phyloP scores from a whole-genome alignment of 92 coral and sea anemone species.

The Bergia sp. region DNA sequence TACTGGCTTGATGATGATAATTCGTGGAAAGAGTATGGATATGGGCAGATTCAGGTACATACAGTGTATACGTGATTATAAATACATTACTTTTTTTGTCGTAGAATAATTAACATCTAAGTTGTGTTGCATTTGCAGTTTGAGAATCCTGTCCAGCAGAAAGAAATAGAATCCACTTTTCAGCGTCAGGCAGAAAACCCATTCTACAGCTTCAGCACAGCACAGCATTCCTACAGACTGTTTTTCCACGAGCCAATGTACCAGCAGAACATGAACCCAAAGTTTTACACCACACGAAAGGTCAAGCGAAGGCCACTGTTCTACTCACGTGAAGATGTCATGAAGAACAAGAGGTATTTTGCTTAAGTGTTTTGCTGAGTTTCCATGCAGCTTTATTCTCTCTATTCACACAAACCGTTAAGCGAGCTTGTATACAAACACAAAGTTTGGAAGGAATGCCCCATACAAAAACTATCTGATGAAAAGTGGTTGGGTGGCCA shows the following conservation, averaged over 20 bases:
- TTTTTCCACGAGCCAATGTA: slow-evolving; percentile 51
- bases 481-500: too few relatives aligned
- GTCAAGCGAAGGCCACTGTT: slow-evolving; percentile 73
- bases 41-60: slow-evolving; percentile 26
- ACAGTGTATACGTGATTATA: too few relatives aligned
- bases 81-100: too few relatives aligned
- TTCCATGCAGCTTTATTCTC: not conserved
- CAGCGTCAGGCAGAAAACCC: slow-evolving; percentile 34
- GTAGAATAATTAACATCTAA: too few relatives aligned
- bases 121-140: not conserved
- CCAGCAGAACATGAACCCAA: slow-evolving; percentile 64
- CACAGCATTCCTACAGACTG: slow-evolving; percentile 48
- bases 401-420: not conserved
- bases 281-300: slow-evolving; percentile 34
- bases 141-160: slow-evolving; percentile 17
- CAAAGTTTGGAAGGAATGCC: too few relatives aligned
- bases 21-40: slow-evolving; percentile 67
- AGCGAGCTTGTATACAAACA: not conserved
- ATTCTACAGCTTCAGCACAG: slow-evolving; percentile 39
- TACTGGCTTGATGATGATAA: slow-evolving; percentile 60
- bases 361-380: not conserved
- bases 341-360: slow-evolving; percentile 47
- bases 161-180: slow-evolving; percentile 53
- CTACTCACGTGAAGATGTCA: slow-evolving; percentile 44
- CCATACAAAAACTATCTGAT: too few relatives aligned